A percentile compares a stretch with the other conserved stretches of the same genome.
phyloP scores from a whole-genome alignment of 2,113 vertebrate species.

The Hippoglossus stenolepis region DNA sequence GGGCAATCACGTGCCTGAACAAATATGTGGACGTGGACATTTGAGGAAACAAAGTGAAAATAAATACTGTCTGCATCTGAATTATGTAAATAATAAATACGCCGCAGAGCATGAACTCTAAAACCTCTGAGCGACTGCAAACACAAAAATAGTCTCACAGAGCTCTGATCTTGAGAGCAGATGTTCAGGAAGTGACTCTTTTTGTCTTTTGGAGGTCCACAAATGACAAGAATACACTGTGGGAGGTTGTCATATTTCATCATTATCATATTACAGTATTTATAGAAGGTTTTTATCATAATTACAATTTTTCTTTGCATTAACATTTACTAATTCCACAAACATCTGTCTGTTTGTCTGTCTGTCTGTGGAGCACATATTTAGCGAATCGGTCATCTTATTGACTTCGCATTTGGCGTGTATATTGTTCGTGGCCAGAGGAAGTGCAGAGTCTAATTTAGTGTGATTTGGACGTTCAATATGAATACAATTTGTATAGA shows the following conservation, averaged over 20 bases:
- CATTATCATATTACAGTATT: neutral
- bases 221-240: slow-evolving; percentile 49
- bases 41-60: slow-evolving; percentile 75
- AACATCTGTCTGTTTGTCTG: too few species aligned
- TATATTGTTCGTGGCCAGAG: too few species aligned
- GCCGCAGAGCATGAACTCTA: slow-evolving; percentile 65
- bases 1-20: slow-evolving; percentile 71
- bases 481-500: too few species aligned
- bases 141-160: slow-evolving; percentile 73
- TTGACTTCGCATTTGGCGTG: too few species aligned
- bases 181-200: slow-evolving; percentile 82
- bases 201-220: slow-evolving; percentile 63
- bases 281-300: neutral
- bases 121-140: slow-evolving; percentile 68
- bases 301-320: too few species aligned
- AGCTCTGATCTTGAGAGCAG: slow-evolving; percentile 80
- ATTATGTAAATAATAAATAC: slow-evolving; percentile 80
- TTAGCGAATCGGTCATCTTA: too few species aligned
- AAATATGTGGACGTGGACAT: slow-evolving; percentile 63
- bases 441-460: too few species aligned
- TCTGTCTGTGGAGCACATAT: too few species aligned
- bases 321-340: too few species aligned
- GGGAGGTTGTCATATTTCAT: slow-evolving; percentile 34
- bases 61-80: slow-evolving; percentile 74
- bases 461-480: too few species aligned